These are phyloP conservation scores for Catalaphyllia jardinei DNA, from an alignment of 64 coral and sea anemone species.

Conservation along the genomic window DNA sequence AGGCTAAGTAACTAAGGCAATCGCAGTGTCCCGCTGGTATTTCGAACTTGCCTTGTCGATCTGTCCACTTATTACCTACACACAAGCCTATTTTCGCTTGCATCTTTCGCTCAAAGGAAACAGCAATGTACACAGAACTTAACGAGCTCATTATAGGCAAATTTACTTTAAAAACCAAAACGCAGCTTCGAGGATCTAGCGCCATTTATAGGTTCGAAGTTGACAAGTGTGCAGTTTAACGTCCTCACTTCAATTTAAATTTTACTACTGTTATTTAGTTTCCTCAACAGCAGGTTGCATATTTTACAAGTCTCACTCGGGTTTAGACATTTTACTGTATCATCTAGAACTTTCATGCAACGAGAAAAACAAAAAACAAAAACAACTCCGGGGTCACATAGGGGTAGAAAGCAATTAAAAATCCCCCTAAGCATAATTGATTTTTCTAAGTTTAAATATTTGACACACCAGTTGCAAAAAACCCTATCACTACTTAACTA, in stretches of 20 bases:
- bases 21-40: conserved; percentile 21
- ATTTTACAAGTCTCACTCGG: not conserved
- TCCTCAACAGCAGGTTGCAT: not conserved
- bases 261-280: not conserved
- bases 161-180: not conserved
- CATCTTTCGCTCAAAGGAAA: not conserved
- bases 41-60: not conserved
- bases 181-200: not conserved
- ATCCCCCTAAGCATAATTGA: not conserved
- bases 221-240: not conserved
- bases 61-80: not conserved
- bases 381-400: not conserved
- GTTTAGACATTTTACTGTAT: not conserved
- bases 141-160: not conserved
- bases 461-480: not conserved
- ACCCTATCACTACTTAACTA: not conserved
- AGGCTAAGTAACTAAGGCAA: not conserved
- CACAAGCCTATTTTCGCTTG: not conserved
- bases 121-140: not conserved
- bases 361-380: not conserved
- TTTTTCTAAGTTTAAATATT: not conserved
- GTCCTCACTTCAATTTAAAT: not conserved
- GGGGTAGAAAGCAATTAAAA: not conserved
- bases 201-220: not conserved
- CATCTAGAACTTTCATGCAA: not conserved